These are phyloP conservation scores for Drosophila monieri DNA, from an alignment of 2,888 invertebrate genomes.

Conservation along the genomic window DNA sequence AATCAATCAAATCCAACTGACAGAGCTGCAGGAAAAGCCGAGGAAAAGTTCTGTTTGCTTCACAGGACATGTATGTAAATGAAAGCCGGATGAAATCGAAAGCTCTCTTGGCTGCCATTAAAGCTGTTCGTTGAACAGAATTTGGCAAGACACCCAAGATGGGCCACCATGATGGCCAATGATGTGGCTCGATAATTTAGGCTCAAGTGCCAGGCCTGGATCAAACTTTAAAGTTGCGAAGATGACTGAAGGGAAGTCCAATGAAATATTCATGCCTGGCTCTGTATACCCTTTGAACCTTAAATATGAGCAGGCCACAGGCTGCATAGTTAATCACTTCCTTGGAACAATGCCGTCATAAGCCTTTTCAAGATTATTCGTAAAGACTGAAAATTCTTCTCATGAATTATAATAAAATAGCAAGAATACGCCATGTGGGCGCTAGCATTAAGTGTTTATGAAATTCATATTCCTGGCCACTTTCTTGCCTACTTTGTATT, in stretches of 20 bases:
- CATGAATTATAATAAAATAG: constrained; percentile 10
- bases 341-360: background rate
- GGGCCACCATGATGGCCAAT: constrained; percentile 29
- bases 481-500: constrained; percentile 23
- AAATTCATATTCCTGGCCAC: constrained; percentile 29
- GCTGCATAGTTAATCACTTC: constrained; percentile 19
- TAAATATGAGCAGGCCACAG: constrained; percentile 6
- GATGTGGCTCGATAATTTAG: constrained; percentile 42
- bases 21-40: constrained; percentile 19
- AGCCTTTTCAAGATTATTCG: background rate
- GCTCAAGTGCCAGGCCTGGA: constrained; percentile 5
- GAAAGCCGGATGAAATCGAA: constrained; percentile 25
- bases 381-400: background rate
- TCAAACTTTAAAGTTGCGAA: constrained; percentile 29
- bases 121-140: constrained; percentile 27
- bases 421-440: constrained; percentile 18
- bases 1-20: constrained; percentile 49
- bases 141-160: background rate
- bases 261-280: constrained; percentile 24
- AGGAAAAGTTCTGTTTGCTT: constrained; percentile 12
- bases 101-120: constrained; percentile 27
- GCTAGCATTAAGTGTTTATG: background rate
- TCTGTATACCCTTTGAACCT: background rate
- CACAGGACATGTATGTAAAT: constrained; percentile 40
- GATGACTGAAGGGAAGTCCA: background rate